Conservation (phyloP, 2,113 vertebrate species). For the Triplophysa tibetana region DNA sequence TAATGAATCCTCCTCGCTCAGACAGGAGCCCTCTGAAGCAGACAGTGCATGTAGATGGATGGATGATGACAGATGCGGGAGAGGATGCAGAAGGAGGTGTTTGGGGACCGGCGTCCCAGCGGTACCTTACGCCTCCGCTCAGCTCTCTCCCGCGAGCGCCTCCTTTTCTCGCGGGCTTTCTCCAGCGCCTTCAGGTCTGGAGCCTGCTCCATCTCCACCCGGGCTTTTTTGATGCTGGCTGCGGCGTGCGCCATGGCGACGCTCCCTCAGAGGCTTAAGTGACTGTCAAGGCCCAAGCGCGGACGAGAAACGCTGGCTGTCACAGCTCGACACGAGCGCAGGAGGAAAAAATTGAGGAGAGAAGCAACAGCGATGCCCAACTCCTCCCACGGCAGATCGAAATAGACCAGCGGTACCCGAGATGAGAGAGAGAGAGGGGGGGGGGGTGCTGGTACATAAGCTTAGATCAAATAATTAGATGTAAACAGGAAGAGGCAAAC, state of each 20-base stretch:
- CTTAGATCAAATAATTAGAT: constrained; percentile 56
- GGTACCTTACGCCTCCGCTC: constrained; percentile 96
- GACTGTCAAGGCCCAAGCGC: constrained; percentile 55
- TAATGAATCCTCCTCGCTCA: neutral
- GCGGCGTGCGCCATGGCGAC: constrained; percentile 92
- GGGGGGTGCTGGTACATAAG: constrained; percentile 45
- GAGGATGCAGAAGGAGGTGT: constrained; percentile 35
- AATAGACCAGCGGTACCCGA: constrained; percentile 32
- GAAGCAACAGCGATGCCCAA: constrained; percentile 42
- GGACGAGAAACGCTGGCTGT: constrained; percentile 34
- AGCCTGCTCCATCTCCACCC: constrained; percentile 86
- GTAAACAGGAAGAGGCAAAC: constrained; percentile 53
- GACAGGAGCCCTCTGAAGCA: constrained; percentile 22
- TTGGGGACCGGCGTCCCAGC: constrained; percentile 3
- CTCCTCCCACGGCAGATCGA: constrained; percentile 50
- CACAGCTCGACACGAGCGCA: constrained; percentile 26
- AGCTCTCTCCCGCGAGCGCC: constrained; percentile 86
- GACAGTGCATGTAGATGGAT: constrained; percentile 4
- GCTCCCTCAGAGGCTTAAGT: constrained; percentile 38
- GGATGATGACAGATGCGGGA: neutral
- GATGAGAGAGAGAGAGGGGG: constrained; percentile 30
- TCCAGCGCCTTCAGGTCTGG: constrained; percentile 81
- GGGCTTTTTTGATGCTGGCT: constrained; percentile 95
- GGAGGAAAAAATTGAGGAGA: constrained; percentile 43
- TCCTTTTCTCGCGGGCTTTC: constrained; percentile 87